These are phyloP conservation scores for Drosophila fuyamai DNA, from an alignment of 1,140 invertebrate genomes.

Conservation along the genomic window DNA sequence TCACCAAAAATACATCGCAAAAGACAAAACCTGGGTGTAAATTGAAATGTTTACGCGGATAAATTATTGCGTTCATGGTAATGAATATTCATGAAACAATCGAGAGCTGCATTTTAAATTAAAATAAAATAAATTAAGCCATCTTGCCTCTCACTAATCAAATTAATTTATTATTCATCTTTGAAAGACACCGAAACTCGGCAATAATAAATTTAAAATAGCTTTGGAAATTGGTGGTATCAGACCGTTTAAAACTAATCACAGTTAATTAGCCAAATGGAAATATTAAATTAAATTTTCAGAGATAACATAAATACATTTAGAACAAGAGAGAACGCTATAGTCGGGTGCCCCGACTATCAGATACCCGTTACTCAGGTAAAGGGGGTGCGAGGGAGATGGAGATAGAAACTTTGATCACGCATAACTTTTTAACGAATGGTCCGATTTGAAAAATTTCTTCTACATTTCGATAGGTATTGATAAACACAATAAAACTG, in stretches of 20 bases:
- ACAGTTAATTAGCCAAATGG: constrained; percentile 65
- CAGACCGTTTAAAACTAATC: constrained; percentile 65
- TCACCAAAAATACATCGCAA: constrained; percentile 75
- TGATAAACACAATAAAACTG: too few relatives aligned
- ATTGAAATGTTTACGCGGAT: constrained; percentile 81
- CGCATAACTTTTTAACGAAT: too few relatives aligned
- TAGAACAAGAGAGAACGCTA: constrained; percentile 57
- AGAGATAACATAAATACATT: constrained; percentile 64
- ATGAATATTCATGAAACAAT: constrained; percentile 70
- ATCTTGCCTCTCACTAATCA: constrained; percentile 50
- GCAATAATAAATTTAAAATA: constrained; percentile 71
- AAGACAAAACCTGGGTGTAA: constrained; percentile 51
- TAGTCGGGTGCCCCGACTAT: too few relatives aligned
- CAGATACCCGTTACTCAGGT: too few relatives aligned
- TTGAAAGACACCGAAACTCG: constrained; percentile 51
- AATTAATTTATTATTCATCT: constrained; percentile 77
- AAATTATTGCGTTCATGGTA: constrained; percentile 51
- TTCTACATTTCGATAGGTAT: too few relatives aligned
- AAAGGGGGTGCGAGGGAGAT: too few relatives aligned
- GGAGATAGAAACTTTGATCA: too few relatives aligned
- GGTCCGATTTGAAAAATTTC: too few relatives aligned
- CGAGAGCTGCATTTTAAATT: constrained; percentile 48
- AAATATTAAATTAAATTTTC: constrained; percentile 56
- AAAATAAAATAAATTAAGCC: constrained; percentile 72
- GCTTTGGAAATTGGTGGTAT: constrained; percentile 69